Conservation (phyloP, 2,113 vertebrate species). For the Benitochromis conjunctus region DNA sequence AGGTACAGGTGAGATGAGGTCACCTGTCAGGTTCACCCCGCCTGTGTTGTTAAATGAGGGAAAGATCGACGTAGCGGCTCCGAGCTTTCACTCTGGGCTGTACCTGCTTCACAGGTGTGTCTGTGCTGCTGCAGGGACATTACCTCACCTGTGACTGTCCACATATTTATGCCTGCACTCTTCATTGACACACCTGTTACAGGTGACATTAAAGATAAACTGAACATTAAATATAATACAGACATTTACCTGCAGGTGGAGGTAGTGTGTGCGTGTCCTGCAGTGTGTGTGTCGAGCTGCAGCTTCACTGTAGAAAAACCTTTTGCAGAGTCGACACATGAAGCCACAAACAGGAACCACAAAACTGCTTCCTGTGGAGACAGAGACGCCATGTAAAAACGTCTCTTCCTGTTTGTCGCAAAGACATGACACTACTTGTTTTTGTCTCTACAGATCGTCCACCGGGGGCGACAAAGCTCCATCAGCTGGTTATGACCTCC, state of each 20-base stretch:
- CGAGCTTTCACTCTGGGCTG: not conserved
- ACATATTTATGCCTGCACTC: not conserved
- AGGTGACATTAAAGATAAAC: too few relatives aligned
- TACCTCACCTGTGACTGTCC: not conserved
- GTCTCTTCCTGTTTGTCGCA: not conserved
- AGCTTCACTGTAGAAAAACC: constrained; percentile 86
- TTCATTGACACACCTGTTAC: not conserved
- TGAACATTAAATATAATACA: not conserved
- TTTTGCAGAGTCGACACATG: constrained; percentile 87
- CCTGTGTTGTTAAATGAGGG: too few relatives aligned
- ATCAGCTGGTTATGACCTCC: not conserved
- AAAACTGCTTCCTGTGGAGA: constrained; percentile 80
- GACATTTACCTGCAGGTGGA: constrained; percentile 70
- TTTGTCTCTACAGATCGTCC: not conserved
- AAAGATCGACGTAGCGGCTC: not conserved
- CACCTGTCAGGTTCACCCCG: not conserved
- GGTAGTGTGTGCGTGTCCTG: constrained; percentile 86
- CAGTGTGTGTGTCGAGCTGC: constrained; percentile 84
- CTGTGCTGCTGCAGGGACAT: not conserved
- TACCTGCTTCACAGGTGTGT: not conserved
- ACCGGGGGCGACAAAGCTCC: not conserved
- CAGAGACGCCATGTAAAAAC: not conserved
- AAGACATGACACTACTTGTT: not conserved
- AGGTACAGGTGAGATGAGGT: not conserved
- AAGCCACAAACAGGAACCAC: constrained; percentile 89